These are phyloP conservation scores for Sciurus niger DNA, from an alignment of 2,113 vertebrate genomes.

Conservation along the genomic window DNA sequence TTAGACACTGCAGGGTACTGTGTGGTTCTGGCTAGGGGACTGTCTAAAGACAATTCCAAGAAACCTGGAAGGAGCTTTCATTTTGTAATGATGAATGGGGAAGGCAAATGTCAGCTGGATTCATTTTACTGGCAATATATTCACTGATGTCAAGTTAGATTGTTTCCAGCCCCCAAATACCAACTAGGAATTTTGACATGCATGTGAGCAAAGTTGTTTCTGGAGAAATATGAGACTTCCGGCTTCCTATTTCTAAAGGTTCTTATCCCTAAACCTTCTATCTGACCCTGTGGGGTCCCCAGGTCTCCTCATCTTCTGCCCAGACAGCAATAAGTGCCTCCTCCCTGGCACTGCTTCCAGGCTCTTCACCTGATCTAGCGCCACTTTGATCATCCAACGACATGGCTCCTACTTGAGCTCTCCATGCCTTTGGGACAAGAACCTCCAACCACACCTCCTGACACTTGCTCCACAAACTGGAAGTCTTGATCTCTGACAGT, in stretches of 20 bases:
- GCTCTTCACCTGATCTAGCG: not conserved
- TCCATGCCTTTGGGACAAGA: not conserved
- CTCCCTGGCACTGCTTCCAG: not conserved
- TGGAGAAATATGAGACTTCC: constrained; percentile 16
- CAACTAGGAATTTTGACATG: not conserved
- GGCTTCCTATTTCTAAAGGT: not conserved
- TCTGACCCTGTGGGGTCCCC: not conserved
- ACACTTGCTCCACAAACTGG: not conserved
- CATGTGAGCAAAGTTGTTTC: not conserved
- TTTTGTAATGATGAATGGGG: constrained; percentile 13
- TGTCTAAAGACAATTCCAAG: constrained; percentile 51
- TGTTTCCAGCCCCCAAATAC: not conserved
- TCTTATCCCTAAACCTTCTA: not conserved
- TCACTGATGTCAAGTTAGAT: not conserved
- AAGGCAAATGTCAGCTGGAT: constrained; percentile 48
- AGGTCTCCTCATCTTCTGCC: not conserved
- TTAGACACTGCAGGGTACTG: not conserved
- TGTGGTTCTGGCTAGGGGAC: constrained; percentile 1
- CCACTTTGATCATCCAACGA: not conserved
- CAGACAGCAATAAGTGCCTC: not conserved
- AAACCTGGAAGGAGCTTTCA: constrained; percentile 56
- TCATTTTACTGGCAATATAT: constrained; percentile 15
- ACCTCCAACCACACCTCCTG: not conserved
- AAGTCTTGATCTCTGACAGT: not conserved
- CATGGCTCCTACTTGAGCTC: not conserved